Conservation (phyloP, 1,140 invertebrate genomes). For the Ips typographus region DNA sequence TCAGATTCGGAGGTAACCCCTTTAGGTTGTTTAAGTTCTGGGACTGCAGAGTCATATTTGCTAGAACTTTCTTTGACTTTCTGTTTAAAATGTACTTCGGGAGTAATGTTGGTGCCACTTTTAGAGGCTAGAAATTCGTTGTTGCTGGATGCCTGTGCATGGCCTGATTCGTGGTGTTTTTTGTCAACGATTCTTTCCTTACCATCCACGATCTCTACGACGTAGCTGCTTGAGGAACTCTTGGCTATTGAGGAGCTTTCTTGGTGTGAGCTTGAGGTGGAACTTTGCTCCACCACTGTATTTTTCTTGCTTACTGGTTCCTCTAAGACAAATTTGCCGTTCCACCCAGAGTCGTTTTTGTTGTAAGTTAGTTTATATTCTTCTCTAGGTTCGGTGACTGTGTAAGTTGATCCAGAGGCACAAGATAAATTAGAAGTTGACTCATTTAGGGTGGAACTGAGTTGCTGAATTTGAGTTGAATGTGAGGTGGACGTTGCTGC, state of each 20-base stretch:
- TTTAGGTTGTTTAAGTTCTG: constrained; percentile 49
- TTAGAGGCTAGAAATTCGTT: constrained; percentile 55
- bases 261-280: constrained; percentile 40
- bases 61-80: constrained; percentile 57
- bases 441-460: constrained; percentile 47
- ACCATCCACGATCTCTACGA: constrained; percentile 62
- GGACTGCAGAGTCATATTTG: constrained; percentile 58
- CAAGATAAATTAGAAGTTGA: constrained; percentile 45
- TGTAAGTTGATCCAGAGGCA: constrained; percentile 46
- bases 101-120: constrained; percentile 56
- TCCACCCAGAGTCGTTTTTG: constrained; percentile 56
- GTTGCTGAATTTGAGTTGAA: constrained; percentile 44
- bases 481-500: constrained; percentile 21
- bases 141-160: constrained; percentile 53
- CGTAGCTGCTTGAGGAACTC: constrained; percentile 59
- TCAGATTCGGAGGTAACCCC: constrained; percentile 39
- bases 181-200: constrained; percentile 61
- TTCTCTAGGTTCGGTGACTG: constrained; percentile 51
- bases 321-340: constrained; percentile 56
- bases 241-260: constrained; percentile 51
- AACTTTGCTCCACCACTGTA: constrained; percentile 42
- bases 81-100: constrained; percentile 57
- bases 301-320: constrained; percentile 40
- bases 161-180: constrained; percentile 58
- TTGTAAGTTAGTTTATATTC: constrained; percentile 47